phyloP scores from a whole-genome alignment of 2,888 invertebrate genomes.

The Melitaea athalia region DNA sequence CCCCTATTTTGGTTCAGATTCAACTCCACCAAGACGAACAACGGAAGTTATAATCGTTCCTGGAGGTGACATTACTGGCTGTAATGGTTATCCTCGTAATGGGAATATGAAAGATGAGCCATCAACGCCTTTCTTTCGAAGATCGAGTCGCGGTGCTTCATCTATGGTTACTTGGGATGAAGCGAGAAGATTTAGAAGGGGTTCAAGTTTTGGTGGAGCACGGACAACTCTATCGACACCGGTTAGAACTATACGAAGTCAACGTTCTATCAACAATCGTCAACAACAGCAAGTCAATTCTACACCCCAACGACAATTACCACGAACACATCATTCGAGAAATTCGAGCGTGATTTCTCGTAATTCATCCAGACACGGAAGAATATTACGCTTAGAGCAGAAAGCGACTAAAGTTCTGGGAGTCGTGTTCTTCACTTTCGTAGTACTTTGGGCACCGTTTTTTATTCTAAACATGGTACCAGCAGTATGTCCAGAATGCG shows the following conservation, averaged over 20 bases:
- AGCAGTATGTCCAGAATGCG: conserved; percentile 91
- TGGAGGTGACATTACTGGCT: conserved; percentile 76
- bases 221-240: conserved; percentile 84
- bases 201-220: conserved; percentile 87
- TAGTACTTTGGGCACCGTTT: conserved; percentile 97
- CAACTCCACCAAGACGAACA: conserved; percentile 76
- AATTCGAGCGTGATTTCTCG: conserved; percentile 91
- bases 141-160: conserved; percentile 84
- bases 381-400: conserved; percentile 94
- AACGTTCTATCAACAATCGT: conserved; percentile 61
- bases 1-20: conserved; percentile 89
- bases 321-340: conserved; percentile 88
- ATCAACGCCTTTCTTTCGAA: conserved; percentile 75
- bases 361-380: conserved; percentile 90
- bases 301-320: conserved; percentile 75
- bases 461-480: conserved; percentile 94
- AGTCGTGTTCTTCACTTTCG: conserved; percentile 96
- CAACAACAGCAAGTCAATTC: conserved; percentile 50
- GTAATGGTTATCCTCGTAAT: conserved; percentile 67
- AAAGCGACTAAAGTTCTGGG: conserved; percentile 98
- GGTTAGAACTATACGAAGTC: conserved; percentile 61
- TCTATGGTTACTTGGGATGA: conserved; percentile 91
- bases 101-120: conserved; percentile 67
- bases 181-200: conserved; percentile 83
- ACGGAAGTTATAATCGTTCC: conserved; percentile 80